Evolutionary conservation across 1,140 invertebrate species (phyloP).

Genomic region (Leptinotarsa defecta): DNA sequence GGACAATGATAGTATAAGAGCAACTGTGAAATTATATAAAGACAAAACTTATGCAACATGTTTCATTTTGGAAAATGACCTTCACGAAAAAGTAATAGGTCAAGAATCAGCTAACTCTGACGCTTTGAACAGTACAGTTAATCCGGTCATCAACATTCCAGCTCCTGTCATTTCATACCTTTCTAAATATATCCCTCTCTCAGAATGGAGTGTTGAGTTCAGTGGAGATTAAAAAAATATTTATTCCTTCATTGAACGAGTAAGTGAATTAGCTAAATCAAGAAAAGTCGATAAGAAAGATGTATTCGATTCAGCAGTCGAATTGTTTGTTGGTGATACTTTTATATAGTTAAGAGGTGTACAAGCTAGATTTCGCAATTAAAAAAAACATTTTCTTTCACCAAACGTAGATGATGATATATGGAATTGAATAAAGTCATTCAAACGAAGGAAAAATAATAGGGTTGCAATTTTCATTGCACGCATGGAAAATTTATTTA

Average conservation of each 20-base stretch:
- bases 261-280: slow-evolving; percentile 5
- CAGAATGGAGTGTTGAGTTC: neutral
- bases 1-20: neutral
- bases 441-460: neutral
- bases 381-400: neutral
- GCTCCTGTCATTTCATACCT: neutral
- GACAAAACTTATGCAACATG: neutral
- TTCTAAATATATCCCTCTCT: neutral
- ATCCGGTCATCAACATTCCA: neutral
- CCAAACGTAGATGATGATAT: neutral
- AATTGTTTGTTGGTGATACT: slow-evolving; percentile 9
- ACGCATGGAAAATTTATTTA: slow-evolving; percentile 11
- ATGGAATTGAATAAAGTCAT: neutral
- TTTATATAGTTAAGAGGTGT: neutral
- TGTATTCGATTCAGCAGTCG: slow-evolving; percentile 7
- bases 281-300: neutral
- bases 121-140: neutral
- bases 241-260: slow-evolving; percentile 1
- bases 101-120: neutral
- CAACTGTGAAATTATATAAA: neutral
- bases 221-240: slow-evolving; percentile 4
- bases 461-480: slow-evolving; percentile 8
- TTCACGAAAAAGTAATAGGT: neutral
- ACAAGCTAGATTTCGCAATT: neutral
- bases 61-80: neutral